Evolutionary conservation across 2,113 vertebrate genomes (phyloP), one percentile per base, ranked within the genome.

Genomic region (Chionomys nivalis): DNA sequence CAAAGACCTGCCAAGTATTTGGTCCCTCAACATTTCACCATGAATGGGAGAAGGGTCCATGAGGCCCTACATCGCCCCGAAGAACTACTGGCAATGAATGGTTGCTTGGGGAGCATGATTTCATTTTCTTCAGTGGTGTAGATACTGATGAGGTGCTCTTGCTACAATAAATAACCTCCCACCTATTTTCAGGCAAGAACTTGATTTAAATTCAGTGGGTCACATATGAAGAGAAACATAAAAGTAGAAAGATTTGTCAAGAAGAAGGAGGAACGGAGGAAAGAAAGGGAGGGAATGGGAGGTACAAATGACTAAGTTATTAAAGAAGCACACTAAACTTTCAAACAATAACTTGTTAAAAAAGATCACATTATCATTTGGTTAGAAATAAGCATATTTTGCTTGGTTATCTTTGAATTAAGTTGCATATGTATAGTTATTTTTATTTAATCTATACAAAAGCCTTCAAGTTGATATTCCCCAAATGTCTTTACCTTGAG

Each of bases 391-490:
- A 23, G 7, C 33, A 2, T 42, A 68, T 78, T 88, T 23, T 31
- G 13, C 4, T 87, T 78, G 52, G 83, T 92, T 66, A 77, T 13
- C 4, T 68, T 70, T 76, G n/a, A 17, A 78, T 96, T 79, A 87
- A 93, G 33, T 90, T 55, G 26, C 31, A 75, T 47, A 88, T 77
- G 63, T 92, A 52, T 5, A 73, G 9, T 24, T 68, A 86, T 52
- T 96, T 70, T 86, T 70, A 24, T 79, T 31, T 65, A 70, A 78
- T 77, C 76, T 94, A 17, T 61, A 47, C 39, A 21, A 94, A 97
- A 89, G 36, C 2, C 19, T 94, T 89, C 39, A 76, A 76, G 89
- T 82, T 83, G 47, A 49, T 94, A n/a, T 87, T 91, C 36, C 42
- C 17, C 33, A 90, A 81, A 85, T 33, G 16, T 44, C 17, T 24